phyloP scores from a whole-genome alignment of 2,888 invertebrate species.

The Salticus scenicus region DNA sequence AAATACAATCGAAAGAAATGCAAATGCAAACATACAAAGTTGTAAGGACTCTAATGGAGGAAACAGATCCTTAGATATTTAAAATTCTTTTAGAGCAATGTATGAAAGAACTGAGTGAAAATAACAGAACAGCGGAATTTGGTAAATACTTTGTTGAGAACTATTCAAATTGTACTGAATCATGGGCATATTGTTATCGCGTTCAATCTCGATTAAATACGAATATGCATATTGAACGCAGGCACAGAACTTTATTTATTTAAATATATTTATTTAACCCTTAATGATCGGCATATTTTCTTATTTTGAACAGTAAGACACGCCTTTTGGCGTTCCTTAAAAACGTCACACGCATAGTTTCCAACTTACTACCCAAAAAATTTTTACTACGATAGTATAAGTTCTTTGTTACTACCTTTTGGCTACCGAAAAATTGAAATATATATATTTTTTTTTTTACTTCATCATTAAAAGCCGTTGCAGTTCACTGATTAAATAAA shows the following conservation, averaged over 20 bases:
- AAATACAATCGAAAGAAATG: not conserved
- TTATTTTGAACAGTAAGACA: too few species aligned
- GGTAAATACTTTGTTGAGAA: conserved; percentile 8
- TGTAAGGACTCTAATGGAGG: conserved; percentile 4
- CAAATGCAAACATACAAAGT: not conserved
- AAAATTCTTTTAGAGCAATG: not conserved
- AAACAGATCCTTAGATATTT: not conserved
- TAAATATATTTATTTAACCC: too few species aligned
- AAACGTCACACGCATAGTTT: too few species aligned
- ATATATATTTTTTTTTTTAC: too few species aligned
- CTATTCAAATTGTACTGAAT: not conserved
- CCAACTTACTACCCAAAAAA: too few species aligned
- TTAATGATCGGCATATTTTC: too few species aligned
- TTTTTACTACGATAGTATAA: too few species aligned
- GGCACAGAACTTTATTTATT: conserved; percentile 37
- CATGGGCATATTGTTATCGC: conserved; percentile 54
- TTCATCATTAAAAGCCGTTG: too few species aligned
- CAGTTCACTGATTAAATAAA: too few species aligned
- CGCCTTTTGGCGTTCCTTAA: too few species aligned
- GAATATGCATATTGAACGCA: conserved; percentile 49
- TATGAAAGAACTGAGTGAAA: conserved; percentile 14
- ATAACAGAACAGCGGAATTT: conserved; percentile 38
- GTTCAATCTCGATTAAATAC: conserved; percentile 29
- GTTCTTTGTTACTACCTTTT: too few species aligned
- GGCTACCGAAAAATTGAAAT: too few species aligned